Percentiles rank a stretch among this genome's conserved stretches.
Conservation (phyloP, 2,113 vertebrate species). For the Puma concolor region DNA sequence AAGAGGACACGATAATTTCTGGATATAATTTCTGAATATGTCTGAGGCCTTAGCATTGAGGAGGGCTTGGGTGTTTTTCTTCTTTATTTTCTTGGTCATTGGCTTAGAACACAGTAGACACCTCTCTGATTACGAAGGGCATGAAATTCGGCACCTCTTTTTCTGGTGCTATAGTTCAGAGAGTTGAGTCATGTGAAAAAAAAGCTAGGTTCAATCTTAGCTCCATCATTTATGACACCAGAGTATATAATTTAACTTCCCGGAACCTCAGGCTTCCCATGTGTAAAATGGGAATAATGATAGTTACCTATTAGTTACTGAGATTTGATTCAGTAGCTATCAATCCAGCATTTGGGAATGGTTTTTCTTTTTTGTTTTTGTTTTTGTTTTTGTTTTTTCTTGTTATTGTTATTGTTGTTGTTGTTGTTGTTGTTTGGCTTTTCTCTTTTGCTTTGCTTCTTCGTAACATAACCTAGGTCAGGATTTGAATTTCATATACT, state of each 20-base stretch:
- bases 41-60: neutral
- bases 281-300: neutral
- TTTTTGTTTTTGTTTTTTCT: neutral
- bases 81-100: conserved; percentile 10
- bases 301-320: neutral
- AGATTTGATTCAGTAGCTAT: neutral
- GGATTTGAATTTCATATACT: neutral
- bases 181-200: neutral
- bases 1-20: neutral
- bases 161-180: neutral
- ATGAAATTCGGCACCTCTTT: neutral
- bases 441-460: neutral
- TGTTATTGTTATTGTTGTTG: neutral
- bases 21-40: neutral
- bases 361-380: neutral
- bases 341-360: neutral
- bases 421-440: neutral
- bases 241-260: neutral
- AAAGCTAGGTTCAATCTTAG: neutral
- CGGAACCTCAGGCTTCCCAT: neutral
- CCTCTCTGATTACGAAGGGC: neutral
- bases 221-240: neutral
- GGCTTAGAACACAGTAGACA: neutral
- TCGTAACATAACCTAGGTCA: neutral
- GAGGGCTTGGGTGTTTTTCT: neutral